Base-by-base conservation (phyloP, 2,888 invertebrate genomes). In the Nematopogon swammerdamellus region DNA sequence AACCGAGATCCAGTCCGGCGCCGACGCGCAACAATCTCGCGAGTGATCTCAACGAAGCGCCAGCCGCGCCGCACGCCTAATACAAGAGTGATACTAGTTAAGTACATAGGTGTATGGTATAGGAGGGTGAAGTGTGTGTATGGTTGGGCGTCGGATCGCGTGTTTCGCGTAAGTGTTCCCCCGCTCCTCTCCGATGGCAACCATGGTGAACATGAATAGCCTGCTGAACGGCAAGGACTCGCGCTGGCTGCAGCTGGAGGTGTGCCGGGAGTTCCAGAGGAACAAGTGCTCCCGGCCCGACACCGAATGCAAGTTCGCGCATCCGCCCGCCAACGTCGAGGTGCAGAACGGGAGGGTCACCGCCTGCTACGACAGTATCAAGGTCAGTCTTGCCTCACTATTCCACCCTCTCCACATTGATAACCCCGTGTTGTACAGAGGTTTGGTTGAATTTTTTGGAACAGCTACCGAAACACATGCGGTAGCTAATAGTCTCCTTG, bases 301-400 rank as follows among this genome's bases (percentile, higher is more conserved):
- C 83, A 94, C 95, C 72, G 98, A 99, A 83, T 99, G 99, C 89
- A 99, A 99, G 86, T 99, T 98, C 81, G 98, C 99, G 60, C 99
- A 99, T 85, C 99, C 99, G 56, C 97, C 98, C 59, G 91, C 95
- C 65, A 97, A 98, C 81, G 98, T 99, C 67, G 99, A 99, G 83
- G 97, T 99, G 69, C 98, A 98, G 85, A 99, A 98, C 82, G 99
- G 99, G 73, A 88, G 97, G 69, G 99, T 99, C 70, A 98, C 97
- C 66, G 99, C 99, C 66, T 99, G 99, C 86, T 99, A 98, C 88
- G 99, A 99, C 85, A 97, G 97, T 83, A 98, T 99, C 83, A 99
- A 99, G 97, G 99, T 99, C 83, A 85, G 88, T 72, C 8, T 25
- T 25, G 8, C 25, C 25, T 8, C 25, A 25, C 25, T 25, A n/a